A percentile compares a stretch with the other conserved stretches of the same genome.
phyloP scores from a whole-genome alignment of 1,140 invertebrate genomes.

The Cryptotermes secundus region DNA sequence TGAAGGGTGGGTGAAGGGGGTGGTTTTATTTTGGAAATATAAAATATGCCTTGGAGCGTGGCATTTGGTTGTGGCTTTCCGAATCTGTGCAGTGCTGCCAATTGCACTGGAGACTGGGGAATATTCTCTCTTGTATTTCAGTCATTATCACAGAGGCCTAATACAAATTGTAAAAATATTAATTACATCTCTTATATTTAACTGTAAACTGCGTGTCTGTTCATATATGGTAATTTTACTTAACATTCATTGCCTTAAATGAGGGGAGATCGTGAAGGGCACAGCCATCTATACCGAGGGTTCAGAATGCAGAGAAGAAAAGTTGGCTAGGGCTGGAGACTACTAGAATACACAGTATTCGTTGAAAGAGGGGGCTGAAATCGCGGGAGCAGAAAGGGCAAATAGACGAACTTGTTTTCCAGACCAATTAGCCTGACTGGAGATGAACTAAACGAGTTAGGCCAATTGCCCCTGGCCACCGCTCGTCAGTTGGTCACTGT shows the following conservation, averaged over 20 bases:
- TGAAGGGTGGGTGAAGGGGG: neutral
- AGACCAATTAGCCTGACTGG: neutral
- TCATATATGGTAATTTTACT: neutral
- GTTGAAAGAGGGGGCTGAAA: neutral
- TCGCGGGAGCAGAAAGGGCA: neutral
- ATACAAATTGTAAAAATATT: neutral
- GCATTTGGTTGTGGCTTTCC: constrained; percentile 1
- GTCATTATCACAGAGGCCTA: neutral
- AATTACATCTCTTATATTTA: neutral
- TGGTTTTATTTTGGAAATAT: constrained; percentile 12
- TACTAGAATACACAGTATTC: neutral
- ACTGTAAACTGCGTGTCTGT: too few species aligned
- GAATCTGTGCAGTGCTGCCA: neutral
- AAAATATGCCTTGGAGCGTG: constrained; percentile 9
- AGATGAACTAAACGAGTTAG: neutral
- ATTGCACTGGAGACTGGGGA: neutral
- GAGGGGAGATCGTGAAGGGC: neutral
- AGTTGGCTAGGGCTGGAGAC: neutral
- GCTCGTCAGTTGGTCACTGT: too few species aligned
- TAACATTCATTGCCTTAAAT: neutral
- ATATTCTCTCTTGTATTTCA: neutral
- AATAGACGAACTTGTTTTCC: neutral
- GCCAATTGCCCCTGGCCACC: neutral
- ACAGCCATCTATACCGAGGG: neutral
- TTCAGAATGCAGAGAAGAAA: neutral